Percentiles rank a stretch among this genome's conserved stretches.
These are phyloP conservation scores for Chiridota heheva DNA, from an alignment of 35 echinoderm and acorn worm species.

Conservation along the genomic window DNA sequence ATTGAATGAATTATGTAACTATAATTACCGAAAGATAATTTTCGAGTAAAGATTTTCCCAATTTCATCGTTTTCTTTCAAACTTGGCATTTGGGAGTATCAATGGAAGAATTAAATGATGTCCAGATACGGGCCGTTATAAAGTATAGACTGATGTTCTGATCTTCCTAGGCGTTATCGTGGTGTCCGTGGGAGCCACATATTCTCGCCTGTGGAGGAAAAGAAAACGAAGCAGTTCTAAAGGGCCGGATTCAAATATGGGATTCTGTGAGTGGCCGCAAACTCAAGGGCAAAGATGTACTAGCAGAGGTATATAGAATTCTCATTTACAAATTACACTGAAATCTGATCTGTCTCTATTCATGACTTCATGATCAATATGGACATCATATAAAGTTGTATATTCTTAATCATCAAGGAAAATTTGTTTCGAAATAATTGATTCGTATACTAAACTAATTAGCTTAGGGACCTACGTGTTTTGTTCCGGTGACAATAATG, in stretches of 20 bases:
- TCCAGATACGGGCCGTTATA: neutral
- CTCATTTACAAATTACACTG: neutral
- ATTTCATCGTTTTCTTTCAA: neutral
- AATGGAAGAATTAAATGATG: neutral
- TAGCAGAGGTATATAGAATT: conserved; percentile 11
- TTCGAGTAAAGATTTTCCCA: neutral
- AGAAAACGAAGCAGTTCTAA: neutral
- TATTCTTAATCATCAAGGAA: neutral
- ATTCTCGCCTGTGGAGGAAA: neutral
- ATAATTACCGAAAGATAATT: neutral
- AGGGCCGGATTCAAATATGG: conserved; percentile 12
- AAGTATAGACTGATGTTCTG: neutral
- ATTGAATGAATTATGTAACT: no score
- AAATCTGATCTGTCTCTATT: neutral
- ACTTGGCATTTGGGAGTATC: neutral
- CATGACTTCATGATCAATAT: neutral
- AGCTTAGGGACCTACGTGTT: neutral
- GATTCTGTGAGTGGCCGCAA: conserved; percentile 29
- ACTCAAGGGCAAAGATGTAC: conserved; percentile 16
- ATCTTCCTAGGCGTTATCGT: conserved; percentile 12
- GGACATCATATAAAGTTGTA: neutral
- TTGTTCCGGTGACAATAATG: no score
- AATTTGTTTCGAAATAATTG: neutral
- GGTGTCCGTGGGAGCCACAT: conserved; percentile 44
- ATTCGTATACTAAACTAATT: neutral